Conservation (phyloP, 2,797 vertebrate species). For the Arnoldichthys spilopterus region DNA sequence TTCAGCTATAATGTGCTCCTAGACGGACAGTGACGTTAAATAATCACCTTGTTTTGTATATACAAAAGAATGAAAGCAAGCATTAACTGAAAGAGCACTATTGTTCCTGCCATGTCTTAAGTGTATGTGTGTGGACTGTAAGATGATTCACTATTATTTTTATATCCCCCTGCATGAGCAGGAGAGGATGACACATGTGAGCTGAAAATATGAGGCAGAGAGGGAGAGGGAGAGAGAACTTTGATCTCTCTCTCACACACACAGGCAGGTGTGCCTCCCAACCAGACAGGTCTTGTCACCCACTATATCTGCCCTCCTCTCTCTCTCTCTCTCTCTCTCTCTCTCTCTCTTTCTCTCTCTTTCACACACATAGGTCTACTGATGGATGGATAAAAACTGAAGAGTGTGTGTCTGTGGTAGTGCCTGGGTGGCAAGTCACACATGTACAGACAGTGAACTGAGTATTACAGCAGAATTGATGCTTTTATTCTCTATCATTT, state of each 20-base stretch:
- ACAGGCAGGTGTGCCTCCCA: slow-evolving; percentile 58
- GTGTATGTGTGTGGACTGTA: slow-evolving; percentile 38
- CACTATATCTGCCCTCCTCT: slow-evolving; percentile 51
- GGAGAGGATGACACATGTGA: slow-evolving; percentile 49
- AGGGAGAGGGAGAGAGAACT: slow-evolving; percentile 47
- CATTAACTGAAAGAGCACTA: slow-evolving; percentile 31
- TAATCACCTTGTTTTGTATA: slow-evolving; percentile 3
- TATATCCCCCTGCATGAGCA: slow-evolving; percentile 35
- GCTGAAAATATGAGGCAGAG: slow-evolving; percentile 48
- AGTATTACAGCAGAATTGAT: slow-evolving; percentile 28
- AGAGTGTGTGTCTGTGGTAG: slow-evolving; percentile 27
- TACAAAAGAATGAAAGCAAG: slow-evolving; percentile 2
- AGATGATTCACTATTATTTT: slow-evolving; percentile 54
- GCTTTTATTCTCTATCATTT: too few species aligned
- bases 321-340: slow-evolving; percentile 10
- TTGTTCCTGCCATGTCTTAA: slow-evolving; percentile 33
- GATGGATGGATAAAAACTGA: slow-evolving; percentile 35
- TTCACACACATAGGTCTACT: slow-evolving; percentile 23
- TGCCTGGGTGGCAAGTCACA: slow-evolving; percentile 27
- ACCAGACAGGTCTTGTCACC: slow-evolving; percentile 59
- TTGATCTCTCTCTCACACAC: slow-evolving; percentile 59
- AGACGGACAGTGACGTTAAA: slow-evolving; percentile 6
- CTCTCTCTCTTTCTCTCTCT: neutral
- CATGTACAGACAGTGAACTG: slow-evolving; percentile 25
- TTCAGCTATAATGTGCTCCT: slow-evolving; percentile 26